Percentiles rank a stretch among this genome's conserved stretches.
These are phyloP conservation scores for Oreonectes daqikongensis DNA, from an alignment of 2,797 vertebrate species.

Conservation along the genomic window DNA sequence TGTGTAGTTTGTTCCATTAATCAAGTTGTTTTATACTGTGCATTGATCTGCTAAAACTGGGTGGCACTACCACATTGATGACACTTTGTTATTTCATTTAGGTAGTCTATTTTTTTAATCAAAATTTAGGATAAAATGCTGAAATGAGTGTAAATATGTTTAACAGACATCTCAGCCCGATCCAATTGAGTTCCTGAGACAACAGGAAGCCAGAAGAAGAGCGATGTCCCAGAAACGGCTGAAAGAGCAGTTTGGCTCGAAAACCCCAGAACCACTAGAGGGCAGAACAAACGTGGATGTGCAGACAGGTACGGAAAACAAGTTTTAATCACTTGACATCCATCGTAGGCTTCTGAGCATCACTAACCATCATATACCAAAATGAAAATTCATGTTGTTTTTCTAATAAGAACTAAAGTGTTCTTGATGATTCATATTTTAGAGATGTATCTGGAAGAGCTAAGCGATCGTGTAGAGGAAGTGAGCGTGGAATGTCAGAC, in stretches of 20 bases:
- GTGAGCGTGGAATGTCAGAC: conserved; percentile 87
- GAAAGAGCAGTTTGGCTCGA: conserved; percentile 67
- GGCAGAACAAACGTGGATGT: conserved; percentile 82
- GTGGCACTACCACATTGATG: not conserved
- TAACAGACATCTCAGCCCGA: conserved; percentile 67
- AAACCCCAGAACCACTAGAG: conserved; percentile 79
- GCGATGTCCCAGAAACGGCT: conserved; percentile 66
- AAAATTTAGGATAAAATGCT: not conserved
- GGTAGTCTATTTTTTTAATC: not conserved
- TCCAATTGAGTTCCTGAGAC: conserved; percentile 72
- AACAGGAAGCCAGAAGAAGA: conserved; percentile 73
- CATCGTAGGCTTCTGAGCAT: not conserved
- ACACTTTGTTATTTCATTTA: not conserved
- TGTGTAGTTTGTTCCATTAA: not conserved
- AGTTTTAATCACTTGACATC: not conserved
- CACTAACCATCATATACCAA: not conserved
- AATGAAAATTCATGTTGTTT: not conserved
- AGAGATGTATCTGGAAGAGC: conserved; percentile 93
- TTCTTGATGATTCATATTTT: conserved; percentile 57
- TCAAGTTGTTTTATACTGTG: not conserved
- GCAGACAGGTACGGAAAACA: conserved; percentile 83
- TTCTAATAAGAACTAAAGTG: not conserved
- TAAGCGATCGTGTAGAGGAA: conserved; percentile 78
- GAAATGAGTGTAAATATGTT: not conserved
- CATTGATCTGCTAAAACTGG: not conserved